Conservation (phyloP, 1,140 invertebrate genomes). For the Sarcophaga bullata region DNA sequence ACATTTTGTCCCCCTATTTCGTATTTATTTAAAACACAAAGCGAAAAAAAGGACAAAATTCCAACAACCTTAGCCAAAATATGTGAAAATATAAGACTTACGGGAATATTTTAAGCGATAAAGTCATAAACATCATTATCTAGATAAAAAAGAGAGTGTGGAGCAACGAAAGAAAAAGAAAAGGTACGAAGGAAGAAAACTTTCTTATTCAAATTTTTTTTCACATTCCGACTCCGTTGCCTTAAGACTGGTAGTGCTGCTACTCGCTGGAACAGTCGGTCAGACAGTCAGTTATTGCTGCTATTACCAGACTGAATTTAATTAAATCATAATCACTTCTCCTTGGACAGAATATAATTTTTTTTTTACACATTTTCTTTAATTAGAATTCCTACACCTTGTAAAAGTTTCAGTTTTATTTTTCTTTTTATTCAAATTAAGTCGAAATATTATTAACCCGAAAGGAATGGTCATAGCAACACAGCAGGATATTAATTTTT, state of each 20-base stretch:
- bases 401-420: background rate
- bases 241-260: background rate
- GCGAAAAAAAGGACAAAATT: background rate
- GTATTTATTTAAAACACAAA: background rate
- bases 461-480: no score
- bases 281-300: background rate
- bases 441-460: no score
- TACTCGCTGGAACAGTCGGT: no score
- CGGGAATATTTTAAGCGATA: conserved; percentile 15
- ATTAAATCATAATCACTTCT: conserved; percentile 22
- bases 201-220: conserved; percentile 5
- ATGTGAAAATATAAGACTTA: conserved; percentile 13
- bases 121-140: conserved; percentile 1
- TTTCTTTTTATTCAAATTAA: no score
- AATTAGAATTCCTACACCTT: conserved; percentile 3
- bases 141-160: background rate
- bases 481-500: no score
- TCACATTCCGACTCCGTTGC: background rate
- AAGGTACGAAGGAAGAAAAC: background rate
- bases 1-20: background rate
- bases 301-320: background rate
- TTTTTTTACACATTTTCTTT: background rate
- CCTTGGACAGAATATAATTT: background rate
- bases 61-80: background rate
- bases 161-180: background rate